Percentiles rank a stretch among this genome's conserved stretches.
phyloP scores from a whole-genome alignment of 1,140 invertebrate species.

The Pachypeltis micranthus region DNA sequence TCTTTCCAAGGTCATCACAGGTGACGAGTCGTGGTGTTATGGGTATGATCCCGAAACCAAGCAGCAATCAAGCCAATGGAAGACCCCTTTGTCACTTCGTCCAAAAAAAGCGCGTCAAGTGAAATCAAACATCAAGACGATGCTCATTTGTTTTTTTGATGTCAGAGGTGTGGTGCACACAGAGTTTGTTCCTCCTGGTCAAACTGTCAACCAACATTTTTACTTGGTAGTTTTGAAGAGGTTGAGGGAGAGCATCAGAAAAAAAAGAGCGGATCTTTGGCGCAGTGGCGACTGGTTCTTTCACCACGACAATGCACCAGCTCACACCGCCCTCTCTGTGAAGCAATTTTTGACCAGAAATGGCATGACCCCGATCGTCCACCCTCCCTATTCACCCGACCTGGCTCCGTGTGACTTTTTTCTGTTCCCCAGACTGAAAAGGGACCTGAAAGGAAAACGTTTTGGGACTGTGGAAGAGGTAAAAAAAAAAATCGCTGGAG shows the following conservation, averaged over 20 bases:
- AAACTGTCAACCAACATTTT: constrained; percentile 20
- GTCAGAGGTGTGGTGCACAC: too few species aligned
- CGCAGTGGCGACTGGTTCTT: too few species aligned
- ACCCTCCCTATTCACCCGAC: constrained; percentile 37
- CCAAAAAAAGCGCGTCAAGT: too few species aligned
- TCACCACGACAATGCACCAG: constrained; percentile 32
- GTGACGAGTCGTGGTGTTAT: too few species aligned
- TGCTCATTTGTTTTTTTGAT: too few species aligned
- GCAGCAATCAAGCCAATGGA: too few species aligned
- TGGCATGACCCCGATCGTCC: constrained; percentile 30
- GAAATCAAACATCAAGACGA: too few species aligned
- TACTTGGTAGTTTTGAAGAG: constrained; percentile 19
- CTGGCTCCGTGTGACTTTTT: constrained; percentile 36
- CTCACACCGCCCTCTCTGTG: constrained; percentile 25
- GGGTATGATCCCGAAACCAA: too few species aligned
- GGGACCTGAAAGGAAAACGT: constrained; percentile 24
- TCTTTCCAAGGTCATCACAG: too few species aligned
- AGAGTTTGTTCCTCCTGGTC: constrained; percentile 20
- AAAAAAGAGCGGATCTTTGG: constrained; percentile 20
- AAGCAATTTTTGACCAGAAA: constrained; percentile 21
- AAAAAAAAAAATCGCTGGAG: constrained; percentile 10
- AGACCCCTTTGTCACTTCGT: too few species aligned
- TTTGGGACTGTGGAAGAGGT: constrained; percentile 29
- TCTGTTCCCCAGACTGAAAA: too few species aligned
- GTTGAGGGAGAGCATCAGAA: constrained; percentile 18